Evolutionary conservation across 1,140 invertebrate genomes (phyloP).

Genomic region (Drosophila malerkotliana): DNA sequence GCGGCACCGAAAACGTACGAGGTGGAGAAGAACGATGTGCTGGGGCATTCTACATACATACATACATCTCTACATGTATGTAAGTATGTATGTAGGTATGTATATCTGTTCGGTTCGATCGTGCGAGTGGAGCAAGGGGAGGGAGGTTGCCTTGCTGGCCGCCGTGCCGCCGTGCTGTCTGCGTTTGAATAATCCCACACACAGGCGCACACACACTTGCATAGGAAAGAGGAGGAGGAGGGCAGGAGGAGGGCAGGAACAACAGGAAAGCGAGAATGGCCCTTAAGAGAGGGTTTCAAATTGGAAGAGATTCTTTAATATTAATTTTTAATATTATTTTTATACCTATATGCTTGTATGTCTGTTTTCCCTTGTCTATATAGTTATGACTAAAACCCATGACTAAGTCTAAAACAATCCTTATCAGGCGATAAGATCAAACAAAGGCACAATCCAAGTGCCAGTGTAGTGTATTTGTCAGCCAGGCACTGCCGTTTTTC

Average conservation of each 20-base stretch:
- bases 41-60: constrained; percentile 27
- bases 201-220: constrained; percentile 39
- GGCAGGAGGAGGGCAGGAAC: not conserved
- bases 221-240: constrained; percentile 1
- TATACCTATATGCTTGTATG: no score
- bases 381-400: constrained; percentile 32
- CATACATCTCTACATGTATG: not conserved
- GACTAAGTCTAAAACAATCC: constrained; percentile 2
- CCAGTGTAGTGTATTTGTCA: constrained; percentile 51
- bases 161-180: constrained; percentile 76
- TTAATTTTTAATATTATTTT: no score
- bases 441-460: constrained; percentile 57
- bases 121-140: not conserved
- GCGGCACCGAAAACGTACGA: constrained; percentile 20
- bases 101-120: constrained; percentile 43
- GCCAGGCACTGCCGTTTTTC: constrained; percentile 45
- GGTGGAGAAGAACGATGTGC: constrained; percentile 38
- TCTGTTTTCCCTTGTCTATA: not conserved
- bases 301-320: no score
- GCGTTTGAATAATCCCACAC: constrained; percentile 78
- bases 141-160: constrained; percentile 28
- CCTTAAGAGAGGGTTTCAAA: no score
- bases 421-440: constrained; percentile 63
- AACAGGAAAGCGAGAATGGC: not conserved
- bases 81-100: not conserved